Conservation (phyloP, 1,140 invertebrate genomes). For the Drosophila ercepeae region DNA sequence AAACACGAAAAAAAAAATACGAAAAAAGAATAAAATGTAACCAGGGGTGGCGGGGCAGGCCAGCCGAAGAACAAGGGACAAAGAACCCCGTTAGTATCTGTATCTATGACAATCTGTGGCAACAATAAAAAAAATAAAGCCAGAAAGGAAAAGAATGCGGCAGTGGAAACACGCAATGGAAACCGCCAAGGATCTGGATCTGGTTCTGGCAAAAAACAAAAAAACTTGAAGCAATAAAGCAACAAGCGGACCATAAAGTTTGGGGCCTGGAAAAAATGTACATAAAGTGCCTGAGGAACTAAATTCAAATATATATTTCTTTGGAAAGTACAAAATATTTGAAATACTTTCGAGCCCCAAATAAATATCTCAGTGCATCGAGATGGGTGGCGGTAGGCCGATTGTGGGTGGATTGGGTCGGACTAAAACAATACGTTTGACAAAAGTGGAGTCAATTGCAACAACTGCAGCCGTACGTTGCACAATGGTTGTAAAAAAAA, state of each 20-base stretch:
- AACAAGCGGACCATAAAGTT: no score
- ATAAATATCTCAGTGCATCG: neutral
- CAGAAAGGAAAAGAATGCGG: slow-evolving; percentile 34
- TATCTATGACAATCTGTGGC: slow-evolving; percentile 56
- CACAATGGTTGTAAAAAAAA: slow-evolving; percentile 46
- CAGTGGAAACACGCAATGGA: slow-evolving; percentile 34
- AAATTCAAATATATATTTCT: no score
- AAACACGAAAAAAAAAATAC: slow-evolving; percentile 67
- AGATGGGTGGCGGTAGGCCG: neutral
- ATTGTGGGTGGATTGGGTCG: slow-evolving; percentile 12
- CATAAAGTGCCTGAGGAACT: no score
- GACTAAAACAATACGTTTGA: slow-evolving; percentile 78
- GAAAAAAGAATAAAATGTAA: slow-evolving; percentile 74
- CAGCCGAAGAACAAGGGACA: slow-evolving; percentile 6
- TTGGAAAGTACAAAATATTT: neutral
- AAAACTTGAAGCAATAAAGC: neutral
- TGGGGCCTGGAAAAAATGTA: no score
- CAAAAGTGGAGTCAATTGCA: slow-evolving; percentile 82
- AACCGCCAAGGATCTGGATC: slow-evolving; percentile 1
- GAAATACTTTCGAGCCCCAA: neutral
- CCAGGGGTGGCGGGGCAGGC: slow-evolving; percentile 30
- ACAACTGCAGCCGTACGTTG: slow-evolving; percentile 68
- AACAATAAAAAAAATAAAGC: slow-evolving; percentile 26
- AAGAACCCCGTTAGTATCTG: slow-evolving; percentile 39
- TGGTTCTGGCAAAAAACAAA: neutral